Evolutionary conservation across 2,113 vertebrate species (phyloP), one percentile per base, ranked within the genome.

Genomic region (Setophaga kirtlandii): DNA sequence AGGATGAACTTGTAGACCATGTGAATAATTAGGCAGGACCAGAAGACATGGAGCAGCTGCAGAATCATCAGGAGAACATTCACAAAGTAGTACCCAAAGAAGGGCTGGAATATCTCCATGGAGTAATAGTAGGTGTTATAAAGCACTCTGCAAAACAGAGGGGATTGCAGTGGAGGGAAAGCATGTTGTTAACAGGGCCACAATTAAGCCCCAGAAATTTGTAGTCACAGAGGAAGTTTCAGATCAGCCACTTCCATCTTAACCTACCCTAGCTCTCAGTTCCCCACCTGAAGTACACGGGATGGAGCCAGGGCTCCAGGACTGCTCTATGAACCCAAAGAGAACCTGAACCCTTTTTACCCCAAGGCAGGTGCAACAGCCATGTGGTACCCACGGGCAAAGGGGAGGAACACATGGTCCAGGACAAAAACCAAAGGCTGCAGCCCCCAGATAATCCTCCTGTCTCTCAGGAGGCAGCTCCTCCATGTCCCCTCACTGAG

Each of bases 1-100:
- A 97, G 96, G 56, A 98, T 28, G 94, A 99, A 99, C 83, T 97
- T 99, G 96, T 83, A 98, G 94, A 99, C 82, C 99, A 99, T 99
- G n/a, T 97, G 98, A 64, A 99, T 95, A 88, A 99, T 99, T 20
- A 99, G 97, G 76, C 96, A 98, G 37, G 99, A 99, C 99, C 99
- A 99, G 97, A 99, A 99, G 85, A 99, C 19, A 41, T 99, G 99
- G 49, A 99, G 98, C 20, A 97, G 58, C 94, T 99, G 99, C 50
- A 99, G 98, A 33, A 97, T 62, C 20, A 98, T 52, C 87, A 99
- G 98, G 17, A 99, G 98, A 8, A 9, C 11, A 21, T 99, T 99
- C 95, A 99, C 97, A 2, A 99, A 98, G 93, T 99, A 99, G 91
- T 99, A 99, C 85, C 98, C 99, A 8, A 98, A 98, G 97, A 99